Evolutionary conservation across 1,140 invertebrate genomes (phyloP).

Genomic region (Rhyzopertha dominica): DNA sequence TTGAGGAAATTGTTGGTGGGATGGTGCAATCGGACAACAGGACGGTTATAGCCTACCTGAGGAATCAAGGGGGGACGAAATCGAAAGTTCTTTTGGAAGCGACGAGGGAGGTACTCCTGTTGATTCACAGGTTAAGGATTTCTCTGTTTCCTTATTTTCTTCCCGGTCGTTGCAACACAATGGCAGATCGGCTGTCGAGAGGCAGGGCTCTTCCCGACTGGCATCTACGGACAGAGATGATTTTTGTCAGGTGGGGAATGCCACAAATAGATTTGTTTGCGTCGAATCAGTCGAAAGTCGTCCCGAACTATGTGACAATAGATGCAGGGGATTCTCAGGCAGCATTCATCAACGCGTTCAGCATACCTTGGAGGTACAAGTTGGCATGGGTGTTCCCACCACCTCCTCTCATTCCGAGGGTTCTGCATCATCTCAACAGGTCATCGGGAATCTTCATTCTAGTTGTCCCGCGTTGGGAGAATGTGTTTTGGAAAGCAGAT

Average conservation of each 20-base stretch:
- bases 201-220: constrained; percentile 5
- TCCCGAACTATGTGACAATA: constrained; percentile 1
- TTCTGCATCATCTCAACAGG: constrained; percentile 21
- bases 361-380: constrained; percentile 2
- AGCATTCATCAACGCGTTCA: constrained; percentile 12
- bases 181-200: constrained; percentile 7
- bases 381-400: constrained; percentile 18
- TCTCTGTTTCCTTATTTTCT: constrained; percentile 1
- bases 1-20: neutral
- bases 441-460: constrained; percentile 22
- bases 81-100: too few species aligned
- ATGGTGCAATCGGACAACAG: constrained; percentile 15
- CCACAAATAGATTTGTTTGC: constrained; percentile 13
- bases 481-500: constrained; percentile 32
- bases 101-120: too few species aligned
- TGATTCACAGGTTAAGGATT: too few species aligned
- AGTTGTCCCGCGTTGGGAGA: constrained; percentile 35
- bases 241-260: constrained; percentile 10
- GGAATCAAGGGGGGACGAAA: constrained; percentile 6
- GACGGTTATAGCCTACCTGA: constrained; percentile 5
- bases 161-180: constrained; percentile 8
- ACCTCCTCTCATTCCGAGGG: constrained; percentile 23
- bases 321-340: constrained; percentile 5
- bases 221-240: constrained; percentile 5
- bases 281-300: constrained; percentile 2